A percentile compares a stretch with the other conserved stretches of the same genome.
phyloP scores from a whole-genome alignment of 2,888 invertebrate species.

The Mimumesa dahlbomi region DNA sequence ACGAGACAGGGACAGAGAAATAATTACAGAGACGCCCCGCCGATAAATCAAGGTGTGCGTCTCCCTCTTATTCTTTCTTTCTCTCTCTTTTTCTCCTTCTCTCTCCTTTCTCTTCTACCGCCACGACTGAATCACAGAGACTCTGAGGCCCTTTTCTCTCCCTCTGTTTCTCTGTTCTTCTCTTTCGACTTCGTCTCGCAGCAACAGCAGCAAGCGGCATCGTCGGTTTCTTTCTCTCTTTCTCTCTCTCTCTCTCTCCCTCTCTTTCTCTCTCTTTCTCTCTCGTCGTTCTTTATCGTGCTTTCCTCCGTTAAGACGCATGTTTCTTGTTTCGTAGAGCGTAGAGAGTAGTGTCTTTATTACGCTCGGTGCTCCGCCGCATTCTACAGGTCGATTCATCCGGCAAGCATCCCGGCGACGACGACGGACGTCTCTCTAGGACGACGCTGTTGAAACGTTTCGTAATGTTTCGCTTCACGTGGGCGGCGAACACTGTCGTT shows the following conservation, averaged over 20 bases:
- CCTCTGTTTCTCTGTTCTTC: conserved; percentile 26
- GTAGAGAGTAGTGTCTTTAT: conserved; percentile 72
- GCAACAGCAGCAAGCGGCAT: too few species aligned
- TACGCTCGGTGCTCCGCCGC: conserved; percentile 64
- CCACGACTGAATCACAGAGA: conserved; percentile 23
- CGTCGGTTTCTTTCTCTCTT: conserved; percentile 17
- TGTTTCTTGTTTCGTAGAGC: conserved; percentile 65
- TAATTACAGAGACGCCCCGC: conserved; percentile 79
- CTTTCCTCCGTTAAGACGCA: conserved; percentile 59
- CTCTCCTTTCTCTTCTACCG: neutral
- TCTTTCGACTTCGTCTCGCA: conserved; percentile 6
- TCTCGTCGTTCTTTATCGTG: conserved; percentile 26
- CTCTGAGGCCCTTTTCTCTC: conserved; percentile 11
- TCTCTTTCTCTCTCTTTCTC: conserved; percentile 15
- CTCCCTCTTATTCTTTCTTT: conserved; percentile 31
- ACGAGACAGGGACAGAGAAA: conserved; percentile 72
- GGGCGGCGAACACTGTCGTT: conserved; percentile 24
- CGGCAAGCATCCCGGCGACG: neutral
- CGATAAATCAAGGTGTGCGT: conserved; percentile 77
- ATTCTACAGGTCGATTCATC: conserved; percentile 71
- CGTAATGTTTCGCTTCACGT: conserved; percentile 16
- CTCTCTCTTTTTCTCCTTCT: neutral
- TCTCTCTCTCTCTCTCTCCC: conserved; percentile 16
- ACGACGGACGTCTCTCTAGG: neutral
- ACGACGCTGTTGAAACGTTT: too few species aligned